Percentiles rank a stretch among this genome's conserved stretches.
Conservation (phyloP, 2,797 vertebrate genomes). For the Scleropages formosus region DNA sequence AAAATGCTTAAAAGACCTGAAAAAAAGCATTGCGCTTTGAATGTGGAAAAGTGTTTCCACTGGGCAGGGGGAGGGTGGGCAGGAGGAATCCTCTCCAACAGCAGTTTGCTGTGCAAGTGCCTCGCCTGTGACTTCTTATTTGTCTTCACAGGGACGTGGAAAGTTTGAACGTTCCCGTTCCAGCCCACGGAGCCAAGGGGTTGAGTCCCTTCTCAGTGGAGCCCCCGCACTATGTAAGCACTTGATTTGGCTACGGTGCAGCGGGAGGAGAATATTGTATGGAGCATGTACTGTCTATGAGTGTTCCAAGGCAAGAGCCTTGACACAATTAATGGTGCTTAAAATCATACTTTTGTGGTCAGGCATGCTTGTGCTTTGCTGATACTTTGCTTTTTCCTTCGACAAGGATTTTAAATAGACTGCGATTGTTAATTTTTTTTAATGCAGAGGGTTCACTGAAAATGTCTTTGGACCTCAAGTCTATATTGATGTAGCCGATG, state of each 20-base stretch:
- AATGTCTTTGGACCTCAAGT: not conserved
- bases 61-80: slow-evolving; percentile 45
- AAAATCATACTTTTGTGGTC: slow-evolving; percentile 26
- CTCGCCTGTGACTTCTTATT: slow-evolving; percentile 58
- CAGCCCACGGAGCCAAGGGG: slow-evolving; percentile 66
- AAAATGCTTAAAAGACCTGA: slow-evolving; percentile 55
- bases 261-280: slow-evolving; percentile 17
- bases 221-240: slow-evolving; percentile 42
- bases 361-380: not conserved
- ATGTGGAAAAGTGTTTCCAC: slow-evolving; percentile 66
- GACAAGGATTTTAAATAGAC: slow-evolving; percentile 14
- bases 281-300: slow-evolving; percentile 33
- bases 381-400: slow-evolving; percentile 15
- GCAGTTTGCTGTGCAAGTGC: slow-evolving; percentile 62
- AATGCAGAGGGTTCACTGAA: slow-evolving; percentile 23
- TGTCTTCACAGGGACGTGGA: slow-evolving; percentile 71
- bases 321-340: slow-evolving; percentile 31
- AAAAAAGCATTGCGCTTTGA: slow-evolving; percentile 50
- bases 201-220: slow-evolving; percentile 51
- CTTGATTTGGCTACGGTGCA: slow-evolving; percentile 47
- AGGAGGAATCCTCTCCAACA: slow-evolving; percentile 57
- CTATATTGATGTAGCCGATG: not conserved
- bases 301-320: slow-evolving; percentile 37
- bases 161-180: slow-evolving; percentile 72
- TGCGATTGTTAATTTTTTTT: slow-evolving; percentile 7